Base-by-base conservation (phyloP, 2,888 invertebrate species). In the Seira sanloemensis region DNA sequence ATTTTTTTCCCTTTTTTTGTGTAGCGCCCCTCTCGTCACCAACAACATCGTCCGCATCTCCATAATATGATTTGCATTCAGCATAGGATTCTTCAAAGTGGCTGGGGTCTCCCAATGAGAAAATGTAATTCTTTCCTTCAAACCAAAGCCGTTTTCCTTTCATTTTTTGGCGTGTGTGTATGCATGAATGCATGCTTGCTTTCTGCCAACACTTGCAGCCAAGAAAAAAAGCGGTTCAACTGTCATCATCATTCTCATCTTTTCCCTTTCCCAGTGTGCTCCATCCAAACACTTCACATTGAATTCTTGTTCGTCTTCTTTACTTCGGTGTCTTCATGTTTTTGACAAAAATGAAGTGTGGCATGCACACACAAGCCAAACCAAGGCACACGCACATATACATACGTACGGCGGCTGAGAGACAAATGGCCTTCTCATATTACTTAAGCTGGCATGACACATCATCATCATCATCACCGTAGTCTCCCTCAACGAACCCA, bases 371-470 rank as follows among this genome's bases (percentile, higher is more conserved):
- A 7, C 37, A 37, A 37, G 37, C 37, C 37, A 37, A 37, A 12
- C 50, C 50, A 50, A 50, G 50, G 5, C 50, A 50, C 50, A 50
- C 50, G 50, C 12, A 7, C 50, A 16, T 18, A 50, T 50, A 50
- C 50, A 50, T 2, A 12, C 50, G n/a, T 18, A 50, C 50, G 50
- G 16, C 50, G n/a, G 16, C 50, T n/a, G n/a, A n/a, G n/a, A n/a
- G n/a, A 50, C 50, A 50, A 50, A 18, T 50, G 50, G 50, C 50
- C 50, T n/a, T 50, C 50, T 50, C 50, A 50, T 50, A 7, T 50
- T 50, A 50, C 50, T 50, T 50, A 50, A 50, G 50, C 50, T 50
- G n/a, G 50, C 16, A 50, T 50, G 50, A 50, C 50, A 50, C 50
- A 50, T 50, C 50, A 12, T 50, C 50, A 7, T 50, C 50, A 18